Evolutionary conservation across 2,113 vertebrate genomes (phyloP).

Genomic region (Muscicapa adusta): DNA sequence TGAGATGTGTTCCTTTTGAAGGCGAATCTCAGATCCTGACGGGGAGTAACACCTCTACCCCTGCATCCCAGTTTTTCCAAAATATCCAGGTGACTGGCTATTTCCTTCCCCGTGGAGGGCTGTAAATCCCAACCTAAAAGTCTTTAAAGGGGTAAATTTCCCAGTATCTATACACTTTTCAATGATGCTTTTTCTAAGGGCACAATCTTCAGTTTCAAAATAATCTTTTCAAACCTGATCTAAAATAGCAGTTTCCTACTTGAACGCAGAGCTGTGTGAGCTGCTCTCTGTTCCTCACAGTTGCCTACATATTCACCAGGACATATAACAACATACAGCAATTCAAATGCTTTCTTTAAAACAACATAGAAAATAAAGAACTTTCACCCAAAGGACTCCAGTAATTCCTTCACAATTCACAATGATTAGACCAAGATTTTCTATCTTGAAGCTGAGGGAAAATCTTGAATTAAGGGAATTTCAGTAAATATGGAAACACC

Average conservation of each 20-base stretch:
- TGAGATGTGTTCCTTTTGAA: not conserved
- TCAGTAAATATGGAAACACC: conserved; percentile 14
- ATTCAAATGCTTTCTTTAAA: not conserved
- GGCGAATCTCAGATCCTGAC: not conserved
- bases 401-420: conserved; percentile 35
- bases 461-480: conserved; percentile 1
- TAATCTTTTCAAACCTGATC: not conserved
- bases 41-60: not conserved
- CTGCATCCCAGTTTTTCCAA: not conserved
- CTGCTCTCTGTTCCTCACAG: not conserved
- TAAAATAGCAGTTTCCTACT: not conserved
- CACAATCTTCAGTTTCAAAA: not conserved
- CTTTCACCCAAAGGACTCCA: not conserved
- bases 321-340: not conserved
- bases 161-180: not conserved
- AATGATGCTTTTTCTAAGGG: not conserved
- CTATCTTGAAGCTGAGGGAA: not conserved
- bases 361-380: not conserved
- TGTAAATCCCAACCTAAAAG: not conserved
- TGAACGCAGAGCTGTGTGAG: not conserved
- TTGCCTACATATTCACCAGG: not conserved
- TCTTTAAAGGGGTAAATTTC: not conserved
- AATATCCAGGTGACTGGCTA: not conserved
- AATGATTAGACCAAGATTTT: conserved; percentile 21
- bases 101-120: not conserved